Conservation (phyloP, 2,888 invertebrate genomes). For the Lamellibrachia satsuma region DNA sequence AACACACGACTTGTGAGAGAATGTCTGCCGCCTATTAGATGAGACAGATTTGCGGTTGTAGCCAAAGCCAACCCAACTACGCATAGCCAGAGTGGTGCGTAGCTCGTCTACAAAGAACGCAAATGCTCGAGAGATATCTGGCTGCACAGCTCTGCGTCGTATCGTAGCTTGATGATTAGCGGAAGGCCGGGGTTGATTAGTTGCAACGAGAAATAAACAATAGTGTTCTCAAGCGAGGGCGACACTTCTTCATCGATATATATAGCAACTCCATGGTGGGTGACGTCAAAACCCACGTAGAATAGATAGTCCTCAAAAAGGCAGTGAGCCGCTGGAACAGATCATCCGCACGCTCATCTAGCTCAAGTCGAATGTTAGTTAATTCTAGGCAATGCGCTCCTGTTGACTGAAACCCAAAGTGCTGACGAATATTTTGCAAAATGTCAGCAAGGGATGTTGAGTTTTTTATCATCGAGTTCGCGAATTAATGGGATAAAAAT, state of each 20-base stretch:
- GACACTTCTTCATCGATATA: conserved; percentile 37
- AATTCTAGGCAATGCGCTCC: conserved; percentile 32
- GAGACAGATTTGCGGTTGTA: not conserved
- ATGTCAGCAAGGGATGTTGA: conserved; percentile 32
- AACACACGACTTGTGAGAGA: conserved; percentile 22
- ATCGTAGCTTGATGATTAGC: conserved; percentile 40
- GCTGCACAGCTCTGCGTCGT: conserved; percentile 42
- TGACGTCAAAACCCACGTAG: conserved; percentile 29
- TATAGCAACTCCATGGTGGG: conserved; percentile 38
- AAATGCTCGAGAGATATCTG: conserved; percentile 41
- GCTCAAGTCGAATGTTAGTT: conserved; percentile 32
- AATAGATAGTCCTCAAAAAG: conserved; percentile 43
- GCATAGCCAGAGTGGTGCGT: not conserved
- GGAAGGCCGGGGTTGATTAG: conserved; percentile 39
- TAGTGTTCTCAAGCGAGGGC: conserved; percentile 40
- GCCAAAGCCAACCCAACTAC: not conserved
- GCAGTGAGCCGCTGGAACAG: conserved; percentile 41
- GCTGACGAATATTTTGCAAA: conserved; percentile 32
- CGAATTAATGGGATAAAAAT: not conserved
- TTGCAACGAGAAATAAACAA: conserved; percentile 39
- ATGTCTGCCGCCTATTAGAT: not conserved
- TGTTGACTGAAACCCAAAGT: conserved; percentile 35
- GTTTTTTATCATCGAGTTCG: not conserved
- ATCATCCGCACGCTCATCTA: conserved; percentile 41
- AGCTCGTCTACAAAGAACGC: conserved; percentile 32